phyloP scores from a whole-genome alignment of 1,140 invertebrate species.

The Varroa destructor region DNA sequence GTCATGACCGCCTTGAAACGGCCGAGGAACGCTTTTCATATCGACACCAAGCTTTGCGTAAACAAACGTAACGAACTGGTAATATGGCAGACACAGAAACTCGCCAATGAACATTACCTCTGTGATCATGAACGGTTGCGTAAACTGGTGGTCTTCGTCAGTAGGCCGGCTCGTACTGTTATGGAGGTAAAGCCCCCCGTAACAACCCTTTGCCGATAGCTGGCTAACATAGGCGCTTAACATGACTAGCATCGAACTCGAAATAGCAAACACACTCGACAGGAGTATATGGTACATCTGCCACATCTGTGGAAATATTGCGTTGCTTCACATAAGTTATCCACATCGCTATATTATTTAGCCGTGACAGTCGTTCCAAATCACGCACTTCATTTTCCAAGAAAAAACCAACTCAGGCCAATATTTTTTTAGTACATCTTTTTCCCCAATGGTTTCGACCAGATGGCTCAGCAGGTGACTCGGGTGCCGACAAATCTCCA shows the following conservation, averaged over 20 bases:
- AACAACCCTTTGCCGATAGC: neutral
- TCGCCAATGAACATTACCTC: slow-evolving; percentile 78
- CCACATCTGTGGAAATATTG: slow-evolving; percentile 46
- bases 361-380: too few species aligned
- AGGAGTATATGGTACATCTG: slow-evolving; percentile 53
- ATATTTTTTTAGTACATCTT: too few species aligned
- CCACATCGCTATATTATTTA: too few species aligned
- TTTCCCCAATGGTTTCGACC: too few species aligned
- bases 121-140: slow-evolving; percentile 37
- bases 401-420: too few species aligned
- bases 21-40: slow-evolving; percentile 28
- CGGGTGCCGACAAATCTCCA: too few species aligned
- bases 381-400: too few species aligned
- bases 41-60: slow-evolving; percentile 42
- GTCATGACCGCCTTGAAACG: too few species aligned
- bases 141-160: neutral
- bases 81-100: slow-evolving; percentile 60
- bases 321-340: too few species aligned
- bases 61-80: slow-evolving; percentile 49
- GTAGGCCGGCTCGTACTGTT: neutral
- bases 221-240: slow-evolving; percentile 51
- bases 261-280: slow-evolving; percentile 57
- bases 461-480: too few species aligned
- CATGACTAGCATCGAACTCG: slow-evolving; percentile 66
- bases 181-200: neutral